A percentile compares a stretch with the other conserved stretches of the same genome.
Evolutionary conservation across 2,113 vertebrate species (phyloP).

Genomic region (Zosterops hypoxanthus): DNA sequence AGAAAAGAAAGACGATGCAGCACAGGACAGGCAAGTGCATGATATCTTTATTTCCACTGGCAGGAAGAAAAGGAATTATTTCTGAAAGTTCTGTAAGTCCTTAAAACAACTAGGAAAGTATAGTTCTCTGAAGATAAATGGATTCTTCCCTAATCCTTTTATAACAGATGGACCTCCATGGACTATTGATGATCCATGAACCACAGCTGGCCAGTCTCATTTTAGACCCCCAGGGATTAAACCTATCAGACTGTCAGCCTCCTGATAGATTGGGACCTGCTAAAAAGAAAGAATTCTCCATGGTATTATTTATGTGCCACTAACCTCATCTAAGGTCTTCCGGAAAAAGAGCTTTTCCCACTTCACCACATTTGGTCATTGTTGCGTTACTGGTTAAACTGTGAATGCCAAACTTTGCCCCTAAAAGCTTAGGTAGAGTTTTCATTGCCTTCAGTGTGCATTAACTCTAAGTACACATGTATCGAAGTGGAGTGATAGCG

Average conservation of each 20-base stretch:
- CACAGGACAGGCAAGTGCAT: neutral
- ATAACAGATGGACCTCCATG: neutral
- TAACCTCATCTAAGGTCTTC: neutral
- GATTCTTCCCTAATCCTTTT: neutral
- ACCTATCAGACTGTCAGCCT: neutral
- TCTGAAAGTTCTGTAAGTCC: neutral
- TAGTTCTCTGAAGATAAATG: neutral
- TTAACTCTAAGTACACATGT: neutral
- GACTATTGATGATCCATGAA: neutral
- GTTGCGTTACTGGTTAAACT: fast-evolving
- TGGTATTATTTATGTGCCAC: neutral
- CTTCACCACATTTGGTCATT: neutral
- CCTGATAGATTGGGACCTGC: neutral
- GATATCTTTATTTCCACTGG: neutral
- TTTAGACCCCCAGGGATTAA: neutral
- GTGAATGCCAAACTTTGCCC: neutral
- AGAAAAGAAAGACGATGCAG: neutral
- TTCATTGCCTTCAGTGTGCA: neutral
- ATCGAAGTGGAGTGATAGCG: neutral
- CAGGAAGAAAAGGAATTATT: neutral
- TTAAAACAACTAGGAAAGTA: neutral
- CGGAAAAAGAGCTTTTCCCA: neutral
- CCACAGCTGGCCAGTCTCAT: neutral
- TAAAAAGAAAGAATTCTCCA: neutral
- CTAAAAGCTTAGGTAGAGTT: neutral